Evolutionary conservation across 2,113 vertebrate species (phyloP).

Genomic region (Erythrolamprus reginae): DNA sequence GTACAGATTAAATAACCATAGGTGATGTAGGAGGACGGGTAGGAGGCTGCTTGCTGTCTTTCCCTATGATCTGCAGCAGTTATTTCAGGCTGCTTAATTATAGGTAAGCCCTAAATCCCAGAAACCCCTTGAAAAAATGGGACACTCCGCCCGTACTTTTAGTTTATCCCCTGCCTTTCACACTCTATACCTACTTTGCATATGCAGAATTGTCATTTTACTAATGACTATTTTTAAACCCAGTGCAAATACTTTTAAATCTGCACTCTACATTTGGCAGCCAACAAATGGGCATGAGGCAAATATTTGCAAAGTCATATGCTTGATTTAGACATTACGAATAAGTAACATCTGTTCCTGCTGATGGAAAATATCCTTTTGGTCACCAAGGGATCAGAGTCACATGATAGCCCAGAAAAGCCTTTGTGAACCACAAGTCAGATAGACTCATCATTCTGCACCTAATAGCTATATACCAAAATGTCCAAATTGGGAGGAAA

Average conservation of each 20-base stretch:
- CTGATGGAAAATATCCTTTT: conserved; percentile 64
- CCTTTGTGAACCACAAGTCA: conserved; percentile 62
- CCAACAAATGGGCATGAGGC: conserved; percentile 15
- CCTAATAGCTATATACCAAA: conserved; percentile 65
- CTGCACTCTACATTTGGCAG: neutral
- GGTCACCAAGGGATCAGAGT: conserved; percentile 58
- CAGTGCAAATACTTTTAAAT: neutral
- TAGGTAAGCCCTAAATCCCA: neutral
- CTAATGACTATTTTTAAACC: neutral
- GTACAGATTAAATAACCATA: neutral
- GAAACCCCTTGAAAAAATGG: conserved; percentile 12
- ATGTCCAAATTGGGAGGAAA: conserved; percentile 63
- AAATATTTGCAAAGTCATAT: conserved; percentile 54
- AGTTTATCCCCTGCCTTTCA: neutral
- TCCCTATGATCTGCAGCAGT: neutral
- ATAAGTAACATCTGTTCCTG: conserved; percentile 62
- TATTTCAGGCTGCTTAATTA: neutral
- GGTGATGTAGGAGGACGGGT: neutral
- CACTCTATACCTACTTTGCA: neutral
- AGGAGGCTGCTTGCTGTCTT: neutral
- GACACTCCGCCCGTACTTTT: neutral
- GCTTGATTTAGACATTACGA: conserved; percentile 50
- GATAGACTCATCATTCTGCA: conserved; percentile 69
- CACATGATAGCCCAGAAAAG: conserved; percentile 57
- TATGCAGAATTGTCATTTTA: neutral